These are phyloP conservation scores for Phoeniculus purpureus DNA, from an alignment of 2,797 vertebrate genomes.

Conservation along the genomic window DNA sequence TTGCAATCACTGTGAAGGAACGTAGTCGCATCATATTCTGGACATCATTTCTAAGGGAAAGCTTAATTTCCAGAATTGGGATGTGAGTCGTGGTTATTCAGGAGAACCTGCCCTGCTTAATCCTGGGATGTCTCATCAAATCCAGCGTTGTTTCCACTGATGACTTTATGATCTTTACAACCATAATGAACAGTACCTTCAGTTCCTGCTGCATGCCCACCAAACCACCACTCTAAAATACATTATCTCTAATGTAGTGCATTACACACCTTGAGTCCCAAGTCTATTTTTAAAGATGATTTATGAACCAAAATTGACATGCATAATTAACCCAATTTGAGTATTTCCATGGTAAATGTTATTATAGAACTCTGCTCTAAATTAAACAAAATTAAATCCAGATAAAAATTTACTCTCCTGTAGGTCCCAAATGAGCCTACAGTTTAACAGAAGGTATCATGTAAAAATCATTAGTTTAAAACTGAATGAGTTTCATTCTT, in stretches of 20 bases:
- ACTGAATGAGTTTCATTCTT: slow-evolving; percentile 44
- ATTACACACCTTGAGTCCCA: slow-evolving; percentile 26
- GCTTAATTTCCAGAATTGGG: not conserved
- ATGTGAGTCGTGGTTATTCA: not conserved
- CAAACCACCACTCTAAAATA: not conserved
- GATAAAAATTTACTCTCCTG: slow-evolving; percentile 60
- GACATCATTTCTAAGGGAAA: not conserved
- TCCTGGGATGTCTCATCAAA: not conserved
- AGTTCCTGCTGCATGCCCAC: not conserved
- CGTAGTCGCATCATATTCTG: not conserved
- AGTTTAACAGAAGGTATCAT: slow-evolving; percentile 2
- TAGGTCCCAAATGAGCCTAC: not conserved
- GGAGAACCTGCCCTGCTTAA: not conserved
- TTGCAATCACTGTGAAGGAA: not conserved
- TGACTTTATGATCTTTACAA: not conserved
- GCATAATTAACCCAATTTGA: slow-evolving; percentile 59
- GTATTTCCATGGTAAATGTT: slow-evolving; percentile 35
- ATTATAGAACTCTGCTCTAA: slow-evolving; percentile 50
- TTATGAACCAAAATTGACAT: slow-evolving; percentile 58
- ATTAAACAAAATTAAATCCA: slow-evolving; percentile 67
- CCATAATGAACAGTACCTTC: not conserved
- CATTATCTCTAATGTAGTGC: slow-evolving; percentile 22
- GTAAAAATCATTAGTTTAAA: slow-evolving; percentile 49
- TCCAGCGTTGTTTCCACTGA: not conserved
- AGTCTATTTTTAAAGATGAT: slow-evolving; percentile 55